phyloP scores from a whole-genome alignment of 2,113 vertebrate species.

The Seriola aureovittata region DNA sequence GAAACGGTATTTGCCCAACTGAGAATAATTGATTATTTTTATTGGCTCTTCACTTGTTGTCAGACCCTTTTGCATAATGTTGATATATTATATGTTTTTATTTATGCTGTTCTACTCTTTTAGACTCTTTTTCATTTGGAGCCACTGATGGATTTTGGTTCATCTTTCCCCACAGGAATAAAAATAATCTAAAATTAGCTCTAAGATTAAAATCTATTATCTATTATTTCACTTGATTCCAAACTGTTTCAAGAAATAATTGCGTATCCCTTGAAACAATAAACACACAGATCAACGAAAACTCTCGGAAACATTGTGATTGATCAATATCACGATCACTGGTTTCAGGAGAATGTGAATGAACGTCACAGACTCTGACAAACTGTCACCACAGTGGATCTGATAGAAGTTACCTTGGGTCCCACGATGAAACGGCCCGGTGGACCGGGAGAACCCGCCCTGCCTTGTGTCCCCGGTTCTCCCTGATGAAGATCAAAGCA shows the following conservation, averaged over 20 bases:
- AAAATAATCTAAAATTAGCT: no score
- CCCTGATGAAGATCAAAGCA: slow-evolving; percentile 79
- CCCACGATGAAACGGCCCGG: slow-evolving; percentile 88
- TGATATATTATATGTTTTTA: no score
- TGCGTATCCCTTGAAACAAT: not conserved
- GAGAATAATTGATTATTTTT: no score
- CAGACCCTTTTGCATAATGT: no score
- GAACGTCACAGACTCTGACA: not conserved
- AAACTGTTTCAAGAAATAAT: not conserved
- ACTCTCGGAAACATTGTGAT: not conserved
- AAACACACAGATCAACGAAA: not conserved
- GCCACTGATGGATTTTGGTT: no score
- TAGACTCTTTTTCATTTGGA: no score
- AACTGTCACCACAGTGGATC: not conserved
- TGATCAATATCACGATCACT: not conserved
- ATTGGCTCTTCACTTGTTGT: no score
- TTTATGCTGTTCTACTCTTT: no score
- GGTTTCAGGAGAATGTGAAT: not conserved
- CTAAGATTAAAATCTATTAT: no score
- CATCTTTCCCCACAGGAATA: no score
- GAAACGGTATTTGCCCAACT: no score
- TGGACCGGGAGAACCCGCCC: slow-evolving; percentile 86
- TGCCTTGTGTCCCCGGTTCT: slow-evolving; percentile 88
- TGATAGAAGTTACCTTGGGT: slow-evolving; percentile 85
- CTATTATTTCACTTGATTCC: not conserved